Conservation (phyloP, 2,113 vertebrate species). For the Cricetomys ansorgei region DNA sequence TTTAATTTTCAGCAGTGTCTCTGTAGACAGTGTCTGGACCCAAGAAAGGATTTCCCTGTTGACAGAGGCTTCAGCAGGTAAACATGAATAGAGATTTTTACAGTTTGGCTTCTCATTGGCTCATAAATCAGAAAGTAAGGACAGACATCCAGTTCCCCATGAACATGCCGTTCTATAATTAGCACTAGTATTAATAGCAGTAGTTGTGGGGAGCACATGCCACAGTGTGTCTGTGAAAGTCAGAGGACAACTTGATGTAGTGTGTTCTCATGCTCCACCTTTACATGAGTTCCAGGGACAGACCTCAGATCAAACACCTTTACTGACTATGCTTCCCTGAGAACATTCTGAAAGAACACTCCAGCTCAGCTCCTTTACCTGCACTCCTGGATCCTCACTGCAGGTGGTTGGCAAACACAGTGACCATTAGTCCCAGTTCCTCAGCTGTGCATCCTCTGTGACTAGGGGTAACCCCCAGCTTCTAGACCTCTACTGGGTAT, state of each 20-base stretch:
- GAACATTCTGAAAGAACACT: not conserved
- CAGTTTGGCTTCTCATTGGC: not conserved
- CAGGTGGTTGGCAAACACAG: not conserved
- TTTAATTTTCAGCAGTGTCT: conserved; percentile 19
- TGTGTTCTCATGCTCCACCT: not conserved
- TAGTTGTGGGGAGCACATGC: too few relatives aligned
- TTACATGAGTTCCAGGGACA: not conserved
- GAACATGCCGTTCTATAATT: not conserved
- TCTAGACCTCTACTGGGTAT: not conserved
- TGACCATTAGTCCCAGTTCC: not conserved
- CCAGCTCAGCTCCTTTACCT: not conserved
- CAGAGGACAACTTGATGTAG: not conserved
- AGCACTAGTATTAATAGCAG: not conserved
- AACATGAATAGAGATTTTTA: not conserved
- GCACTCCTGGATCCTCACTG: not conserved
- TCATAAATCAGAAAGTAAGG: not conserved
- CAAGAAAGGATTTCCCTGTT: not conserved
- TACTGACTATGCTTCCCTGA: not conserved
- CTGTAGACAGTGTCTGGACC: not conserved
- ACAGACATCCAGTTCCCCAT: not conserved
- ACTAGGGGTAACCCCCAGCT: not conserved
- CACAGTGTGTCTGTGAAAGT: not conserved
- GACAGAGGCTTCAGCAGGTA: not conserved
- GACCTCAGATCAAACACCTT: not conserved
- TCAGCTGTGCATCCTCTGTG: not conserved